A percentile compares a stretch with the other conserved stretches of the same genome.
These are phyloP conservation scores for Lycophotia porphyrea DNA, from an alignment of 2,888 invertebrate genomes.

Conservation along the genomic window DNA sequence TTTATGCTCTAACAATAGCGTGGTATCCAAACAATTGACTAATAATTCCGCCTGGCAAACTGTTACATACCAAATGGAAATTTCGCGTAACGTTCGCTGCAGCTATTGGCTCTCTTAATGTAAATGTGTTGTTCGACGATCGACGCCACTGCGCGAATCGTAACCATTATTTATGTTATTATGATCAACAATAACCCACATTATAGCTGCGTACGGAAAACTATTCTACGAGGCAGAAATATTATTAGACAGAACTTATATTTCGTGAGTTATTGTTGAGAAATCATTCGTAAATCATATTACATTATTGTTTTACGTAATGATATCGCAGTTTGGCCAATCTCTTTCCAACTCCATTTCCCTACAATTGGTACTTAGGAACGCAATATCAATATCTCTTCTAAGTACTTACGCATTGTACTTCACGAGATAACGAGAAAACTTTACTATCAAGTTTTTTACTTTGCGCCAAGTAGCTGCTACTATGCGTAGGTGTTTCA, in stretches of 20 bases:
- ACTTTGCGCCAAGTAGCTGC: constrained; percentile 39
- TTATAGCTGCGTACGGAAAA: constrained; percentile 29
- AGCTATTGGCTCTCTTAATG: constrained; percentile 80
- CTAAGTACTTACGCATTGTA: constrained; percentile 63
- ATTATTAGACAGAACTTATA: constrained; percentile 11
- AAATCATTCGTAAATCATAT: constrained; percentile 36
- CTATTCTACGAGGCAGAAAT: constrained; percentile 27
- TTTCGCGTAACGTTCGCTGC: constrained; percentile 77
- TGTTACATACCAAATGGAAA: constrained; percentile 82
- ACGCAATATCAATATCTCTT: constrained; percentile 67
- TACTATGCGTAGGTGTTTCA: constrained; percentile 24
- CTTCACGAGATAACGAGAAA: constrained; percentile 66
- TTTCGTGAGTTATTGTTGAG: constrained; percentile 15
- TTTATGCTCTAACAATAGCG: constrained; percentile 76
- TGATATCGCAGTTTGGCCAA: constrained; percentile 46
- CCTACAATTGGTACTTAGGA: constrained; percentile 64
- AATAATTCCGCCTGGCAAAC: constrained; percentile 81
- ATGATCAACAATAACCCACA: constrained; percentile 45
- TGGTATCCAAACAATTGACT: constrained; percentile 81
- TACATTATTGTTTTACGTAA: constrained; percentile 49
- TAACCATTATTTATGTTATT: constrained; percentile 53
- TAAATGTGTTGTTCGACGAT: constrained; percentile 78
- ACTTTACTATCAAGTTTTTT: constrained; percentile 65
- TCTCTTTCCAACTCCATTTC: constrained; percentile 58
- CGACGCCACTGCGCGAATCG: constrained; percentile 41